Conservation (phyloP, 2,797 vertebrate species). For the Phrynocephalus guinanensis region DNA sequence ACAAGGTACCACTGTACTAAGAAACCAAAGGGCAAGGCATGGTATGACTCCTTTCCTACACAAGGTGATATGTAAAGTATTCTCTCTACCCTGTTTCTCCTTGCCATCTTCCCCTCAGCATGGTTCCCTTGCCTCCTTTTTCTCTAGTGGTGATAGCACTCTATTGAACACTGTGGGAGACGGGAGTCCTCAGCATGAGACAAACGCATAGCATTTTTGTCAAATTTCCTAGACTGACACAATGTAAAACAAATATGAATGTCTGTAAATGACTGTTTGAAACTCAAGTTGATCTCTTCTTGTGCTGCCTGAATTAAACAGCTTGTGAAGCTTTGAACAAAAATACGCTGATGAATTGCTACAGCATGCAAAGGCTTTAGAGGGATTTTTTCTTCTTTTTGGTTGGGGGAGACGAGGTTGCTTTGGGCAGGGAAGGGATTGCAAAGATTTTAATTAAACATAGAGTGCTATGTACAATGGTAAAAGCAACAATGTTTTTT, state of each 20-base stretch:
- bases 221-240: slow-evolving; percentile 62
- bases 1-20: slow-evolving; percentile 1
- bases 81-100: slow-evolving; percentile 40
- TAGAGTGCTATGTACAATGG: background rate
- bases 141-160: slow-evolving; percentile 58
- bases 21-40: slow-evolving; percentile 33
- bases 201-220: slow-evolving; percentile 67
- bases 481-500: slow-evolving; percentile 59
- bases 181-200: slow-evolving; percentile 57
- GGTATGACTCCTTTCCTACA: slow-evolving; percentile 61
- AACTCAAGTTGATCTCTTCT: slow-evolving; percentile 61
- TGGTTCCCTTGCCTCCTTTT: slow-evolving; percentile 42
- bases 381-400: slow-evolving; percentile 38
- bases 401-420: background rate
- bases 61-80: slow-evolving; percentile 33
- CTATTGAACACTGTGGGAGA: slow-evolving; percentile 58
- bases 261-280: slow-evolving; percentile 57
- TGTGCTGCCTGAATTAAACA: slow-evolving; percentile 61
- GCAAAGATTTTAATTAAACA: slow-evolving; percentile 71
- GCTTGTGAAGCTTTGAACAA: slow-evolving; percentile 71
- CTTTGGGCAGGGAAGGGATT: slow-evolving; percentile 66
- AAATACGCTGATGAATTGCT: slow-evolving; percentile 65
- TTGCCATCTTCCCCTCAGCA: slow-evolving; percentile 62
- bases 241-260: slow-evolving; percentile 53
- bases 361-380: slow-evolving; percentile 64